Conservation (phyloP, 2,113 vertebrate genomes). For the Ptilonorhynchus violaceus region DNA sequence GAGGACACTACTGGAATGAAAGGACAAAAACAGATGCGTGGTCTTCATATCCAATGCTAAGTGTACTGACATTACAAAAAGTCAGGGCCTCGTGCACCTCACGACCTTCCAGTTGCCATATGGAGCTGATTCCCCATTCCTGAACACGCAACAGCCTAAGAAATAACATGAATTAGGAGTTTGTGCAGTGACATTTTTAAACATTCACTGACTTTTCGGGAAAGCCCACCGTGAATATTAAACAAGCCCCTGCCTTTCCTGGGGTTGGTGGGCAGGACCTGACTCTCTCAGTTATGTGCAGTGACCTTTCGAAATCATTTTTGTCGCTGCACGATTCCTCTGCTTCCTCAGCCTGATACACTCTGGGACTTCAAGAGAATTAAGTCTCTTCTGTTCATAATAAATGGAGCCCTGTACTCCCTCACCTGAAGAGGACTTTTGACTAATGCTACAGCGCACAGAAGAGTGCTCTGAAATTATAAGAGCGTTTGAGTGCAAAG, state of each 20-base stretch:
- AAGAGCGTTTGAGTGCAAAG: background rate
- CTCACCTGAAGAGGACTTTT: background rate
- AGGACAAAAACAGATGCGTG: background rate
- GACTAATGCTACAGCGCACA: background rate
- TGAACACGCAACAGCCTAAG: background rate
- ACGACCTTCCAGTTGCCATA: background rate
- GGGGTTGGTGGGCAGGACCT: background rate
- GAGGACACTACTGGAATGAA: background rate
- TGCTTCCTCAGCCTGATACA: background rate
- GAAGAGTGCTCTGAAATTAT: background rate
- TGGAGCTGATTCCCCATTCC: background rate
- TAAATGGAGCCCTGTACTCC: background rate
- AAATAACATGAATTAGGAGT: background rate
- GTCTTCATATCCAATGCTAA: background rate
- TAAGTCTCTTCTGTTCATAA: background rate
- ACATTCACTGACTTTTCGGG: background rate
- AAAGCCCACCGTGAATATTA: conserved; percentile 19
- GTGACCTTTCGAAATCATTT: conserved; percentile 25
- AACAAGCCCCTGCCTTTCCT: background rate
- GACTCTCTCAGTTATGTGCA: background rate
- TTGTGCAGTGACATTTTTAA: conserved; percentile 51
- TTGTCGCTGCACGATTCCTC: background rate
- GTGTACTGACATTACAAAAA: background rate
- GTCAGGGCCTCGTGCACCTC: background rate
- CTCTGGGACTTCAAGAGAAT: background rate